Evolutionary conservation across 2,888 invertebrate species (phyloP).

Genomic region (Amblyteles armatorius): DNA sequence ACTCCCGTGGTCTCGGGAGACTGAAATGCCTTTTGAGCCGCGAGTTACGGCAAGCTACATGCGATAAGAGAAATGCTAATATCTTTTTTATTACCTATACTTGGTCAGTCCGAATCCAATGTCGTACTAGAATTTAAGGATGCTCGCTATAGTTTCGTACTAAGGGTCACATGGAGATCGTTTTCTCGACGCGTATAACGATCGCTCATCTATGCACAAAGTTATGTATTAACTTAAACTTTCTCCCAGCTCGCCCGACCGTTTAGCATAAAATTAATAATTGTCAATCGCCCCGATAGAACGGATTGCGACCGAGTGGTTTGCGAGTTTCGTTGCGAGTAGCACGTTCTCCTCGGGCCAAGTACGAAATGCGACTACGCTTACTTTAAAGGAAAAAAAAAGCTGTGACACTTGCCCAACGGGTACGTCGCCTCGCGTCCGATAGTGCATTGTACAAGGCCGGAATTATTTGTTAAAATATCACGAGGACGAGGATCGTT

Average conservation of each 20-base stretch:
- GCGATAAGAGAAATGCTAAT: constrained; percentile 66
- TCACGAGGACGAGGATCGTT: background rate
- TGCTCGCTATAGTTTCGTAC: constrained; percentile 63
- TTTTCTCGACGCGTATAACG: background rate
- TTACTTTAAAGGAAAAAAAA: constrained; percentile 66
- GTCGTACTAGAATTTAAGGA: constrained; percentile 70
- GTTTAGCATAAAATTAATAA: constrained; percentile 1
- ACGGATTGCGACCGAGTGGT: background rate
- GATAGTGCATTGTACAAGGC: constrained; percentile 48
- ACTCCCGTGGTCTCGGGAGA: background rate
- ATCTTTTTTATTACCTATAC: constrained; percentile 72
- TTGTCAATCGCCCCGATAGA: background rate
- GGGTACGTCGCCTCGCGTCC: constrained; percentile 12
- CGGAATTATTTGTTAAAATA: constrained; percentile 55
- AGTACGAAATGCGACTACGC: constrained; percentile 71
- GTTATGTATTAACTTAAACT: background rate
- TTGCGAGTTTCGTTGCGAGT: background rate
- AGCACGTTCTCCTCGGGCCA: constrained; percentile 25
- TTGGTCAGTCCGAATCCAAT: constrained; percentile 74
- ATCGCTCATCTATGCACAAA: constrained; percentile 1
- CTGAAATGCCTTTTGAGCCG: constrained; percentile 71
- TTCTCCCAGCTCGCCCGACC: background rate
- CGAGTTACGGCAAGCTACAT: constrained; percentile 71
- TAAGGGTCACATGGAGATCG: constrained; percentile 19
- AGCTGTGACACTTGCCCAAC: constrained; percentile 41